These are phyloP conservation scores for Sturnira hondurensis DNA, from an alignment of 2,113 vertebrate genomes.

Conservation along the genomic window DNA sequence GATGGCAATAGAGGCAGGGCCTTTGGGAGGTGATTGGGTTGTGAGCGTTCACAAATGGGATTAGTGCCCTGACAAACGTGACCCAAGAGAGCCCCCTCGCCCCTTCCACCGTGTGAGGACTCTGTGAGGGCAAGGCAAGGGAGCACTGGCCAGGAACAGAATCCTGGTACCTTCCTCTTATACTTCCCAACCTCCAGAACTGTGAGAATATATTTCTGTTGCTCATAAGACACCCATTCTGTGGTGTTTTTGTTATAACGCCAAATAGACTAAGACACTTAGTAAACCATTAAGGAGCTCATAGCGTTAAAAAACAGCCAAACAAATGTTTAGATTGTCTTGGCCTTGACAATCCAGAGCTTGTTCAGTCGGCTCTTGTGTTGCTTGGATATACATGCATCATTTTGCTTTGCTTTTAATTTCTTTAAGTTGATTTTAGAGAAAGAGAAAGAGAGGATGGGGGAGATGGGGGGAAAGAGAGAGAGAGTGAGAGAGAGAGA, in stretches of 20 bases:
- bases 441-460: too few species aligned
- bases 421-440: too few species aligned
- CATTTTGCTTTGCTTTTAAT: too few species aligned
- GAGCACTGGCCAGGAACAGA: neutral
- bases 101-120: neutral
- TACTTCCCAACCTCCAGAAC: neutral
- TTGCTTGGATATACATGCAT: neutral
- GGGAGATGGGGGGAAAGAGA: too few species aligned
- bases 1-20: neutral
- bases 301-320: neutral
- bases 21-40: neutral
- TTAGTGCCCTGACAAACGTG: neutral
- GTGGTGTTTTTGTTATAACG: neutral
- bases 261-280: neutral
- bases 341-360: neutral
- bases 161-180: neutral
- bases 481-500: too few species aligned
- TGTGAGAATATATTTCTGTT: neutral
- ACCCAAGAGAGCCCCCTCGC: neutral
- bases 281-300: neutral
- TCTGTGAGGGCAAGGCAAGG: neutral
- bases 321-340: too few species aligned
- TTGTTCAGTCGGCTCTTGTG: neutral
- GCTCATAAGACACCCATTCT: neutral
- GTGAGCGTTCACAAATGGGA: neutral